phyloP scores from a whole-genome alignment of 2,797 vertebrate genomes.

The Acropternis orthonyx region DNA sequence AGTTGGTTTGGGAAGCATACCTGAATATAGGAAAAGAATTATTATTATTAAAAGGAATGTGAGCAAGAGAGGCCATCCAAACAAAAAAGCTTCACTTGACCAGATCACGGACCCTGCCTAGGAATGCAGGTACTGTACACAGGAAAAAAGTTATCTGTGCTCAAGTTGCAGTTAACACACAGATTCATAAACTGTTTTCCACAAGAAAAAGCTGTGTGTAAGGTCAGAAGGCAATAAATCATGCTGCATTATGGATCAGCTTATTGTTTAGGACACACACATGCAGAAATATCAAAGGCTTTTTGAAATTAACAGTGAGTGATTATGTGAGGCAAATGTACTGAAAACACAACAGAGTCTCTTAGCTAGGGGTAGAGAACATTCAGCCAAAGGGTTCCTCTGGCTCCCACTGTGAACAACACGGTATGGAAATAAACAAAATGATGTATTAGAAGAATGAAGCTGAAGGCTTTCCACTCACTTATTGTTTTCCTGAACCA shows the following conservation, averaged over 20 bases:
- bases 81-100: background rate
- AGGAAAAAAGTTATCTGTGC: background rate
- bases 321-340: conserved; percentile 10
- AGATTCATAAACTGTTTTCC: background rate
- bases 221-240: conserved; percentile 14
- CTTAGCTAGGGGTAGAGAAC: background rate
- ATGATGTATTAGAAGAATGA: background rate
- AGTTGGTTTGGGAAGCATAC: background rate
- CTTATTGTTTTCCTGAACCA: background rate
- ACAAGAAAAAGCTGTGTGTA: background rate
- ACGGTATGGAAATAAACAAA: background rate
- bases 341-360: background rate
- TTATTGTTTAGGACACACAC: conserved; percentile 19
- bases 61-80: background rate
- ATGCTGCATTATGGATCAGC: background rate
- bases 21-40: background rate
- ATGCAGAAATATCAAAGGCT: background rate
- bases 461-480: background rate
- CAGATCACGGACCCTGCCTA: background rate
- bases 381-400: conserved; percentile 11
- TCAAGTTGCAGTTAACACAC: background rate
- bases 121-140: background rate
- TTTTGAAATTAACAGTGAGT: conserved; percentile 19
- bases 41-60: background rate
- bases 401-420: background rate